These are phyloP conservation scores for Microctenopoma stevenorrisi DNA, from an alignment of 2,797 vertebrate species.

Conservation along the genomic window DNA sequence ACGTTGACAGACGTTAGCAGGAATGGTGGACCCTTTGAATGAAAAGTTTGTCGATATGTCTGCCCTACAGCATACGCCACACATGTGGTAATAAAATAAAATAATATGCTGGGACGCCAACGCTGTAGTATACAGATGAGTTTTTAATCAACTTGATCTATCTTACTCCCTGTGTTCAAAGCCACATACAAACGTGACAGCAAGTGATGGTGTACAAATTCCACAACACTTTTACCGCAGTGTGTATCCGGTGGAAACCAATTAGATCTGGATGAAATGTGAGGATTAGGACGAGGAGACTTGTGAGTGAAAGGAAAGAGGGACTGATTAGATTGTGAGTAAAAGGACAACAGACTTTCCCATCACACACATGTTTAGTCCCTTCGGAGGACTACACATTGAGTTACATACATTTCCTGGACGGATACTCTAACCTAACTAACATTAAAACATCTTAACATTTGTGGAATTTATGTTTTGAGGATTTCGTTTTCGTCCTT, in stretches of 20 bases:
- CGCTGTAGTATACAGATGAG: conserved; percentile 73
- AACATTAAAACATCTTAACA: no score
- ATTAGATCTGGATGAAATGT: conserved; percentile 17
- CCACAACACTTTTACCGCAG: conserved; percentile 38
- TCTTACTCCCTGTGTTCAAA: conserved; percentile 46
- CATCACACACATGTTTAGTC: neutral
- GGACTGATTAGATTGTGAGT: conserved; percentile 27
- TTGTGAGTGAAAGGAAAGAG: conserved; percentile 17
- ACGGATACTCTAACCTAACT: no score
- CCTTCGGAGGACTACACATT: neutral
- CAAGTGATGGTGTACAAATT: conserved; percentile 47
- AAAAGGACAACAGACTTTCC: neutral
- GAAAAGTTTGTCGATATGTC: conserved; percentile 55
- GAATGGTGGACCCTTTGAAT: conserved; percentile 59
- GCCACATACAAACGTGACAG: conserved; percentile 36
- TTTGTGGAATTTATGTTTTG: no score
- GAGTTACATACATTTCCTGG: no score
- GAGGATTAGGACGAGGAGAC: conserved; percentile 12
- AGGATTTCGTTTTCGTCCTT: no score
- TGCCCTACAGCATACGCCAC: conserved; percentile 47
- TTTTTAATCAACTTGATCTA: conserved; percentile 39
- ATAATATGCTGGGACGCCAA: conserved; percentile 77
- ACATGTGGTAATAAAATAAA: conserved; percentile 46
- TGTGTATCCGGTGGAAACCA: neutral
- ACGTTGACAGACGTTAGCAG: conserved; percentile 54